Percentiles rank a stretch among this genome's conserved stretches.
These are phyloP conservation scores for Standfussiana lucernea DNA, from an alignment of 2,888 invertebrate genomes.

Conservation along the genomic window DNA sequence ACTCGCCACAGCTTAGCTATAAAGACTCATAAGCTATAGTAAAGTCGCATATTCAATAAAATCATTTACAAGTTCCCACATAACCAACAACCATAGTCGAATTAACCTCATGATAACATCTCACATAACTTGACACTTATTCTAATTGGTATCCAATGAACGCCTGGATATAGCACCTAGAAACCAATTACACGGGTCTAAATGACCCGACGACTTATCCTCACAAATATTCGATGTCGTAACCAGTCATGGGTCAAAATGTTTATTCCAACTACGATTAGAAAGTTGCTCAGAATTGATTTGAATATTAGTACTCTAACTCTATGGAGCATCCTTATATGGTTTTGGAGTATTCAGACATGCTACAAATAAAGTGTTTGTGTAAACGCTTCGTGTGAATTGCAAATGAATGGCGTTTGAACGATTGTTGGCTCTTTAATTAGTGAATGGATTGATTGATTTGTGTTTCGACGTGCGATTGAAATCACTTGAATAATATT, in stretches of 20 bases:
- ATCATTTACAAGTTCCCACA: conserved; percentile 10
- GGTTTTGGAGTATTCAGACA: conserved; percentile 31
- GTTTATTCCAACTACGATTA: conserved; percentile 42
- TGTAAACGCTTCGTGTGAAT: conserved; percentile 18
- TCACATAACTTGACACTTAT: conserved; percentile 14
- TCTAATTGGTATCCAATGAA: conserved; percentile 29
- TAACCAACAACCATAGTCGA: conserved; percentile 7
- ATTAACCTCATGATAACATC: conserved; percentile 2
- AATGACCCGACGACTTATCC: conserved; percentile 34
- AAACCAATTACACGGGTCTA: conserved; percentile 36
- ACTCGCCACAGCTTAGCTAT: neutral
- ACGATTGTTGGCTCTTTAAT: conserved; percentile 18
- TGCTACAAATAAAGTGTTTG: conserved; percentile 15
- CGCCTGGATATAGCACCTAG: conserved; percentile 4
- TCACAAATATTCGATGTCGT: conserved; percentile 38
- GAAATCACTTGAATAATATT: conserved; percentile 16
- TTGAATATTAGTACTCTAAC: conserved; percentile 54
- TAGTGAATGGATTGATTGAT: conserved; percentile 12
- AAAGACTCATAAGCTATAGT: neutral
- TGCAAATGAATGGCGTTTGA: conserved; percentile 19
- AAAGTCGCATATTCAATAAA: neutral
- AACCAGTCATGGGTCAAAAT: conserved; percentile 53
- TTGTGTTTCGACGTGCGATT: conserved; percentile 10
- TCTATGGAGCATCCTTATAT: conserved; percentile 22
- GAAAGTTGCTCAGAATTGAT: conserved; percentile 62